Evolutionary conservation across 2,113 vertebrate genomes (phyloP), one percentile per base, ranked within the genome.

Genomic region (Passer montanus): DNA sequence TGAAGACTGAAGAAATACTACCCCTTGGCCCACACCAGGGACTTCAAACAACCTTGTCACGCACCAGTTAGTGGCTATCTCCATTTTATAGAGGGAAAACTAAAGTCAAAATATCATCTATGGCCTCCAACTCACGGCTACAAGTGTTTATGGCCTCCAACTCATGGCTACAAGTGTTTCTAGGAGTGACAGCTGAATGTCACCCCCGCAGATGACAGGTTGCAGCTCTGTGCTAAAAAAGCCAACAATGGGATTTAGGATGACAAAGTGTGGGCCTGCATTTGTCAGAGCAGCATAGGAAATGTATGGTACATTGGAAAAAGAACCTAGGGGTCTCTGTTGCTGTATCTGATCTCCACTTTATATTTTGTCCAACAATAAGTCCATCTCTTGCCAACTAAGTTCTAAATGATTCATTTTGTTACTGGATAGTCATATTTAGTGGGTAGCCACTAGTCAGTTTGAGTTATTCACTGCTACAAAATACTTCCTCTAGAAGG

Each of bases 401-500:
- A 72, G 33, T 78, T 90, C 60, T 87, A 78, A 92, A 84, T 92
- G 20, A 94, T 92, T 93, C 20, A 94, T 89, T 92, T 90, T 88
- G 52, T 94, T 94, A 88, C 94, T 84, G 85, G 75, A 88, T 93
- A 90, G 56, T 79, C 39, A 72, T 86, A 92, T 93, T 89, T 92
- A 94, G 93, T 92, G 92, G 95, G 87, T 96, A 94, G 87, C 87
- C 88, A 64, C 85, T 60, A 95, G 88, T 95, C 94, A 93, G 80
- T 87, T 89, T 90, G 83, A 96, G 72, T 96, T 96, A 95, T 60
- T 92, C 64, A 62, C 83, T 92, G 81, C 58, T 75, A 95, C 56
- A 94, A 92, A 97, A 95, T 89, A 82, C 92, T 95, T 94, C 85
- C 92, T 93, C 56, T 89, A 89, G 66, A 97, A 95, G 79, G 90